phyloP scores from a whole-genome alignment of 1,140 invertebrate genomes.

The Antheraea pernyi region DNA sequence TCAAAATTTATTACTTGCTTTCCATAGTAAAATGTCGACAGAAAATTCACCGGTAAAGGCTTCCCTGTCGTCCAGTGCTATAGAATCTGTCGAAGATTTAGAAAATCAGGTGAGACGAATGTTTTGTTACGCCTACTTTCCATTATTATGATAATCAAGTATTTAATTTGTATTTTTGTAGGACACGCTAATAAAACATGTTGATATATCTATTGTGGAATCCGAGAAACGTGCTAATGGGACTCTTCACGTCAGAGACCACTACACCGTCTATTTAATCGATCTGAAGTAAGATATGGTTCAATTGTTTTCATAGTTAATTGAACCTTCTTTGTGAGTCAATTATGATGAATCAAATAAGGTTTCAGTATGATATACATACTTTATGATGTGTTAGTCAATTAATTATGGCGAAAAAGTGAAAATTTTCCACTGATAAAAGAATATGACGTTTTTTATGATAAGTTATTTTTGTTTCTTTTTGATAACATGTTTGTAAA shows the following conservation, averaged over 20 bases:
- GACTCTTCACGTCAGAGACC: constrained; percentile 89
- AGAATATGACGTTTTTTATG: neutral
- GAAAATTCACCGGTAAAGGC: constrained; percentile 62
- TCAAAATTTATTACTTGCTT: constrained; percentile 1
- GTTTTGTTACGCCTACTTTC: constrained; percentile 49
- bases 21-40: constrained; percentile 51
- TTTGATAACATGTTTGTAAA: too few relatives aligned
- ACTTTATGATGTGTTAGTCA: neutral
- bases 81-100: constrained; percentile 60
- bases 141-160: constrained; percentile 32
- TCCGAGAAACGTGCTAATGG: constrained; percentile 91
- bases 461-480: neutral
- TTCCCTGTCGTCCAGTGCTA: constrained; percentile 46
- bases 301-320: constrained; percentile 37
- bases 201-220: constrained; percentile 90
- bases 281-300: constrained; percentile 86
- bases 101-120: constrained; percentile 54
- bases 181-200: constrained; percentile 87
- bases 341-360: constrained; percentile 22
- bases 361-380: neutral
- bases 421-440: too few relatives aligned
- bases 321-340: constrained; percentile 31
- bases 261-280: constrained; percentile 91
- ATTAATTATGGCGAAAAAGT: neutral
- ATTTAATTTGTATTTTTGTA: constrained; percentile 65